Base-by-base conservation (phyloP, 1,140 invertebrate species). In the Ectropis grisescens region DNA sequence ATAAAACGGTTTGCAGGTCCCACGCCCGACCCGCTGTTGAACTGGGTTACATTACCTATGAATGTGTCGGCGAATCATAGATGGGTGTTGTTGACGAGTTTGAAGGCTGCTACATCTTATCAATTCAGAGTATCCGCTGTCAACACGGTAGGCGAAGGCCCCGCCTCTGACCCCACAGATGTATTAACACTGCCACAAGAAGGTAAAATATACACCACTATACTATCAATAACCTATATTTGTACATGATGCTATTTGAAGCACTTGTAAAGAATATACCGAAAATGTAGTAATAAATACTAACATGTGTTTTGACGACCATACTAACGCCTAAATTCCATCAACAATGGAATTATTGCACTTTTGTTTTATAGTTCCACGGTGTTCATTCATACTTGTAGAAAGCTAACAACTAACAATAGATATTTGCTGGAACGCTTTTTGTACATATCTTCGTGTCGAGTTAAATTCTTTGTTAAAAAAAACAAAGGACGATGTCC, bases 121-220 rank as follows among this genome's bases (percentile, higher is more conserved):
- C 95, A 98, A 70, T 99, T 99, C 75, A 85, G 96, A 42, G 93
- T 99, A 1, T 95, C 91, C 49, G 96, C 97, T 11, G 91, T 97
- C 0, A 99, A 99, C 76, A 90, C 93, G 13, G 95, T 97, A 1
- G 97, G 98, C 1, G 94, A 97, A 69, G 97, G 98, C 22, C 89
- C 91, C 11, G 88, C 93, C 1, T 98, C 95, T 1, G 88, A 91
- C 24, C 89, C 96, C 0, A 96, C 94, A 24, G 92, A 94, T 47
- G 86, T 92, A 10, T 87, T 99, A 27, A 89, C 91, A 46, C 83
- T 98, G 50, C 96, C 96, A 0, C 95, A 97, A 86, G 95, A 97
- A 89, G 93, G 94, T 96, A 87, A 83, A 9, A 16, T 8, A 31
- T 19, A 28, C 9, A 6, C 10, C 8, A 11, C 13, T 11, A 6